Evolutionary conservation across 2,797 vertebrate genomes (phyloP), one percentile per base, ranked within the genome.

Genomic region (Halcyon badia): DNA sequence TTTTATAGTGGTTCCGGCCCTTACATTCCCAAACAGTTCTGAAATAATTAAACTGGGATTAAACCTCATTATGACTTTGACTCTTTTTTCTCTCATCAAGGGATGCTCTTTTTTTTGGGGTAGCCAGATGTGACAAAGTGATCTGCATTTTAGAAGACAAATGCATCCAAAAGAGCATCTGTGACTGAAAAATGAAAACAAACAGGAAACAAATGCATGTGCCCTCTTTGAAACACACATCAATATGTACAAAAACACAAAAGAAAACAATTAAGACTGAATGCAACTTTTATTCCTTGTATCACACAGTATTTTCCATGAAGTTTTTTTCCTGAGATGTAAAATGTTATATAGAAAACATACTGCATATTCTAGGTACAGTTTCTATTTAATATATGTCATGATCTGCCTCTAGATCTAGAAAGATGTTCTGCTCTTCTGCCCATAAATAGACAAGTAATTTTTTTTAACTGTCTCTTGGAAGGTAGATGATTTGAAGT

Each of bases 241-340:
- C 37, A 87, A 17, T 90, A 83, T 13, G 75, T 83, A 91, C 26
- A 44, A 94, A 77, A 41, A 18, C 48, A 84, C 41, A 42, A 94
- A 83, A 97, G 70, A 86, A 97, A 88, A 30, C 87, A 94, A 66
- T 71, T 89, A 96, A 96, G 21, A 70, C 20, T 60, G 48, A 78
- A 90, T 31, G 35, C 15, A 95, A 87, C 58, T 89, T 95, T 78
- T 78, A 86, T 51, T 90, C 25, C 65, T 86, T 68, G 46, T 66
- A 90, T 70, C 77, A 90, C 37, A 90, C 37, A 94, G 41, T 54
- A 80, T 95, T 96, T 97, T 39, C 48, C 86, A 86, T 26, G 37
- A 96, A 65, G 4, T 82, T 86, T 86, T 33, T 81, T 87, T 93
- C 56, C 64, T 79, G 48, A 92, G 65, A 86, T 91, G 56, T 88